Base-by-base conservation (phyloP, 2,113 vertebrate species). In the Limnothrissa miodon region DNA sequence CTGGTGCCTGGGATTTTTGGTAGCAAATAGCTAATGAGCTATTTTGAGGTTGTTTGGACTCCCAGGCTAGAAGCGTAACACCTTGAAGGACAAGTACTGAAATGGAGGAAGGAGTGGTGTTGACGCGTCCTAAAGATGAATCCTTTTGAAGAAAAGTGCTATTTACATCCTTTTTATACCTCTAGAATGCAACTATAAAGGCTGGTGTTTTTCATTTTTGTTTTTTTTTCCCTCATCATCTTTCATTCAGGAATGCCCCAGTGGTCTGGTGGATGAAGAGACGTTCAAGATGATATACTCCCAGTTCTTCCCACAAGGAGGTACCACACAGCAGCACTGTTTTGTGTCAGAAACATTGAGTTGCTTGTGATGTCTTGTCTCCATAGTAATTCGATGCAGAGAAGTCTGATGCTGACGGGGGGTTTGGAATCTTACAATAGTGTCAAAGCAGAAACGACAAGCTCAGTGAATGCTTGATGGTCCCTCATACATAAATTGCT, bases 281-380 rank as follows among this genome's bases (percentile, higher is more conserved):
- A 97, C 96, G 8, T 97, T 97, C 91, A 96, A 95, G 23, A 88
- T 93, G 78, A 97, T 97, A 81, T 97, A 97, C 74, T 92, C 95
- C 0, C 95, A 95, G 86, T 97, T 97, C 90, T 97, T 97, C 87
- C 96, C 96, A 4, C 96, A 96, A 87, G 96, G 96, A 91, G 96
- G 96, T 97, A 88, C 46, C 1, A 48, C 15, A 25, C 10, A 95
- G 95, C 36, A 23, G 10, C 56, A 21, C 8, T 1, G 1, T 56
- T 23, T 56, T 56, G 19, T 56, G 3, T n/a, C n/a, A n/a, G n/a
- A 23, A 23, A 56, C 42, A 2, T 42, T 42, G 42, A 4, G 2
- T 42, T 3, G 4, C 19, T 5, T 4, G 21, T 5, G 4, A 23
- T 56, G 51, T 56, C 21, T 53, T 53, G 19, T 53, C 21, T 53